A percentile compares a stretch with the other conserved stretches of the same genome.
These are phyloP conservation scores for Gastracanthus pulcherrimus DNA, from an alignment of 2,888 invertebrate genomes.

Conservation along the genomic window DNA sequence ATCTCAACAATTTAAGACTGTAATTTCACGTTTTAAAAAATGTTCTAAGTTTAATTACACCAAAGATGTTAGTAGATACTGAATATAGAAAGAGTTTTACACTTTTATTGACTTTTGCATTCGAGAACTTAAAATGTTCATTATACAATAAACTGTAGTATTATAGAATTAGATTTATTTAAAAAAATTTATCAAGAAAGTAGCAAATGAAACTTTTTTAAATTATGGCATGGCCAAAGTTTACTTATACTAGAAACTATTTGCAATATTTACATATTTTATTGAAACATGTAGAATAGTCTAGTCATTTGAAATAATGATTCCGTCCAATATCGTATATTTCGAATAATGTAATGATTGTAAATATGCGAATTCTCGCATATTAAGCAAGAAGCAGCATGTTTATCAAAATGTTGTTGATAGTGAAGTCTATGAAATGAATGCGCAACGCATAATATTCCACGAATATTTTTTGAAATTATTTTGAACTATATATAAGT, in stretches of 20 bases:
- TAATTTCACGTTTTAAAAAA: conserved; percentile 4
- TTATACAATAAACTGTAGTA: too few relatives aligned
- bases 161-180: background rate
- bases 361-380: background rate
- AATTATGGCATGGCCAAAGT: too few relatives aligned
- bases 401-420: background rate
- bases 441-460: background rate
- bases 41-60: background rate
- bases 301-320: background rate
- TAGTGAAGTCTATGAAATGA: background rate
- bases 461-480: too few relatives aligned
- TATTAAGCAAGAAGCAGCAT: background rate
- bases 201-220: too few relatives aligned
- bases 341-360: background rate
- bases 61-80: conserved; percentile 5
- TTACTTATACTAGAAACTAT: too few relatives aligned
- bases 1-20: conserved; percentile 22
- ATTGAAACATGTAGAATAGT: background rate
- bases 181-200: too few relatives aligned
- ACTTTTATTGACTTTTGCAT: conserved; percentile 6
- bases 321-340: background rate
- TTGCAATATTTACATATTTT: background rate
- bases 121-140: background rate
- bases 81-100: conserved; percentile 1
- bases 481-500: too few relatives aligned